A percentile compares a stretch with the other conserved stretches of the same genome.
These are phyloP conservation scores for Eupithecia abbreviata DNA, from an alignment of 2,888 invertebrate genomes.

Conservation along the genomic window DNA sequence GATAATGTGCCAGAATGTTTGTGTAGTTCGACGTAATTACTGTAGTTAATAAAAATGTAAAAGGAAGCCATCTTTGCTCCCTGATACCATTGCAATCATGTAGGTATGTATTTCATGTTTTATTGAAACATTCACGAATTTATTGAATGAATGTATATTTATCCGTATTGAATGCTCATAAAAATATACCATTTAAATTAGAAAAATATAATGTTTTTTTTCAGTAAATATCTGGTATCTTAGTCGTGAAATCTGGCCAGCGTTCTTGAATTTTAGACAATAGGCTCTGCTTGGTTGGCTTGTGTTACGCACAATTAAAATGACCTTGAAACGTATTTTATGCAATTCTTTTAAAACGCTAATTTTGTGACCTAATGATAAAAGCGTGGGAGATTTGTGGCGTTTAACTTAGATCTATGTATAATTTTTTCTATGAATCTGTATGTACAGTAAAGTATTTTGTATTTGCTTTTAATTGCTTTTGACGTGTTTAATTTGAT, in stretches of 20 bases:
- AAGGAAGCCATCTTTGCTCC: constrained; percentile 65
- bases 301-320: constrained; percentile 74
- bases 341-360: constrained; percentile 31
- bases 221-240: constrained; percentile 63
- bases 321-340: constrained; percentile 46
- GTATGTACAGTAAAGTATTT: constrained; percentile 50
- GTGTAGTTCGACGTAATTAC: constrained; percentile 65
- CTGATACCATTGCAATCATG: constrained; percentile 51
- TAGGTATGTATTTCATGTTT: constrained; percentile 65
- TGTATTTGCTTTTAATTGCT: constrained; percentile 46
- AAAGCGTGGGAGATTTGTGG: neutral
- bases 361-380: neutral
- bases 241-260: constrained; percentile 58
- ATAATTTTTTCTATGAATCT: constrained; percentile 41
- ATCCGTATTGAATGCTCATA: constrained; percentile 80
- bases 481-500: constrained; percentile 45
- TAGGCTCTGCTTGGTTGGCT: constrained; percentile 41
- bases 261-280: constrained; percentile 58
- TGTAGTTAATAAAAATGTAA: constrained; percentile 63
- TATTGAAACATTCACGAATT: no score
- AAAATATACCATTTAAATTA: constrained; percentile 80
- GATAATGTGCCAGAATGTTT: constrained; percentile 81
- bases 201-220: constrained; percentile 73
- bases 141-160: constrained; percentile 75
- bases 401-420: constrained; percentile 21